These are phyloP conservation scores for Encarsia formosa DNA, from an alignment of 2,888 invertebrate species.

Conservation along the genomic window DNA sequence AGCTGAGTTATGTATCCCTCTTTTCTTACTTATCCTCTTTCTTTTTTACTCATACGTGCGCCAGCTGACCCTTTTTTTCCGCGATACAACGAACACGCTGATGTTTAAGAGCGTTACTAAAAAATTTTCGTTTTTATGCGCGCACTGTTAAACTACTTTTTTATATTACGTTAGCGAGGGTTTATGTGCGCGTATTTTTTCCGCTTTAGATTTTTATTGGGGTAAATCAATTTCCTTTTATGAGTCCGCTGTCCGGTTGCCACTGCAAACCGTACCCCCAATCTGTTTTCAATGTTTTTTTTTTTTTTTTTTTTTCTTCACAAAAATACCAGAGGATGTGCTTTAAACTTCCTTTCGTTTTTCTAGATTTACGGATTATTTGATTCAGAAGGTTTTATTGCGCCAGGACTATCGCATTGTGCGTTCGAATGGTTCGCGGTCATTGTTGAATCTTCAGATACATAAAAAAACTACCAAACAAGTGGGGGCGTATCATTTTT, in stretches of 20 bases:
- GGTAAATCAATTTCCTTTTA: conserved; percentile 18
- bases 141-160: not conserved
- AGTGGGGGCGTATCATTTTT: too few species aligned
- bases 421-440: too few species aligned
- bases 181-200: not conserved
- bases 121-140: too few species aligned
- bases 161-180: too few species aligned
- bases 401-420: too few species aligned
- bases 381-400: conserved; percentile 13
- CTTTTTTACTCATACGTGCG: not conserved
- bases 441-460: conserved; percentile 1
- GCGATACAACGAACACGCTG: too few species aligned
- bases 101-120: too few species aligned
- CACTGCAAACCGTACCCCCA: too few species aligned
- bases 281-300: too few species aligned
- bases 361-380: conserved; percentile 18
- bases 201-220: conserved; percentile 2
- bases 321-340: not conserved
- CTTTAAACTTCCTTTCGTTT: conserved; percentile 9
- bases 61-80: not conserved
- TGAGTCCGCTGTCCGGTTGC: not conserved
- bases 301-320: conserved; percentile 2
- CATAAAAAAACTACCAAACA: not conserved
- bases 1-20: not conserved
- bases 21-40: not conserved